Evolutionary conservation across 2,888 invertebrate genomes (phyloP).

Genomic region (Perithous albicinctus): DNA sequence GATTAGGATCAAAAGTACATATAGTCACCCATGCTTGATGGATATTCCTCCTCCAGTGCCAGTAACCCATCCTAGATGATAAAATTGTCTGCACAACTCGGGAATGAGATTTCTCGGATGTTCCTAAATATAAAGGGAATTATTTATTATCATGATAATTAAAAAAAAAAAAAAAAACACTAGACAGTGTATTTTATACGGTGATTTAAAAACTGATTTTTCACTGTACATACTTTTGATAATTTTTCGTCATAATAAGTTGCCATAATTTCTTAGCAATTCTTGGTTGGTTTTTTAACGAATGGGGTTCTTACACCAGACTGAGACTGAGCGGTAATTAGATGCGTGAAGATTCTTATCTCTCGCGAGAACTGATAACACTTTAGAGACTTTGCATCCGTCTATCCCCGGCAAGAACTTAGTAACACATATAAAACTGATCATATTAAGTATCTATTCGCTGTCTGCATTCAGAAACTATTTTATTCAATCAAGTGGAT

Average conservation of each 20-base stretch:
- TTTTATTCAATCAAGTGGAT: background rate
- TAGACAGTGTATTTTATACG: too few species aligned
- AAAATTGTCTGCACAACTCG: slow-evolving; percentile 95
- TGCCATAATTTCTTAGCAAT: slow-evolving; percentile 28
- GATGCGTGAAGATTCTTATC: background rate
- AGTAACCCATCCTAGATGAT: slow-evolving; percentile 97
- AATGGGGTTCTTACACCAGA: background rate
- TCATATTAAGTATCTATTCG: too few species aligned
- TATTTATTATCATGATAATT: background rate
- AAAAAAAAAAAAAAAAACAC: too few species aligned
- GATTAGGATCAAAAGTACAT: background rate
- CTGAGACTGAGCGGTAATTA: background rate
- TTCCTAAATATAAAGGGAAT: slow-evolving; percentile 84
- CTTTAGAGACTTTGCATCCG: background rate
- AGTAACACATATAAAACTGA: too few species aligned
- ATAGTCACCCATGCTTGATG: slow-evolving; percentile 91
- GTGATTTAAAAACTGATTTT: background rate
- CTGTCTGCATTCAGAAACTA: too few species aligned
- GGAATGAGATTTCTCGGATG: slow-evolving; percentile 95
- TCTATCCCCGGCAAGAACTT: background rate
- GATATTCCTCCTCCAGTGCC: slow-evolving; percentile 99
- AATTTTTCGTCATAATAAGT: slow-evolving; percentile 64
- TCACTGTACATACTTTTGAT: slow-evolving; percentile 57
- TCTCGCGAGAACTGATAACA: background rate
- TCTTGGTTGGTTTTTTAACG: background rate